Evolutionary conservation across 2,888 invertebrate genomes (phyloP), one percentile per base, ranked within the genome.

Genomic region (Exocentrus adspersus): DNA sequence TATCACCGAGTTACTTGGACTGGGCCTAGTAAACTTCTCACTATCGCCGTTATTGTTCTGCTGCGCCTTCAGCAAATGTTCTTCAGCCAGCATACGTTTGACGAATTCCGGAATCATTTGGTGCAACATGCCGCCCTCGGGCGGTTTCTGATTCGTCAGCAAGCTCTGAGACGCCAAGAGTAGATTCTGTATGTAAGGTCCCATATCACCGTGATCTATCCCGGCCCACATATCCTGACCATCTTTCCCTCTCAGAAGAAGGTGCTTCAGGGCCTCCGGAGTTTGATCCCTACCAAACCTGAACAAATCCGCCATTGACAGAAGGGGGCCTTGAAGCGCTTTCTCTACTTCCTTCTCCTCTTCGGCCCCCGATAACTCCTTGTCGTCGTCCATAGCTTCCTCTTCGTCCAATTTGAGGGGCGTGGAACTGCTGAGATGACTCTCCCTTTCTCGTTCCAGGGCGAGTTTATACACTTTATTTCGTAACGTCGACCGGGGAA

Each of bases 401-500:
- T 86, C 86, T 64, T 85, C 85, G 60, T 85, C 84, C 30, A 82
- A 71, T 72, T 76, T 81, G 72, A 75, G 72, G 46, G 77, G 75
- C 46, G 79, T 75, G 58, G 78, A 75, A 62, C 77, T 79, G 71
- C 75, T 81, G 63, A 87, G 79, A 85, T 90, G 81, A 81, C 86
- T 87, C 78, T 91, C 91, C 73, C 89, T 86, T 78, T 88, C 88
- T 53, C 88, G 86, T 75, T 92, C 92, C 83, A 90, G 85, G 60
- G 89, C 87, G 78, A 93, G 85, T 82, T 94, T 94, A 86, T 92
- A 92, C 80, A 94, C 95, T 85, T 98, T 98, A 86, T 97, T 98
- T 68, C 98, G 89, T 53, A 98, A 88, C 20, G 97, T 98, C 71
- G 98, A 97, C 70, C 98, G 89, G 5, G 98, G 98, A 80, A 98